phyloP scores from a whole-genome alignment of 2,888 invertebrate species.

The Prostheceraeus crozeri region DNA sequence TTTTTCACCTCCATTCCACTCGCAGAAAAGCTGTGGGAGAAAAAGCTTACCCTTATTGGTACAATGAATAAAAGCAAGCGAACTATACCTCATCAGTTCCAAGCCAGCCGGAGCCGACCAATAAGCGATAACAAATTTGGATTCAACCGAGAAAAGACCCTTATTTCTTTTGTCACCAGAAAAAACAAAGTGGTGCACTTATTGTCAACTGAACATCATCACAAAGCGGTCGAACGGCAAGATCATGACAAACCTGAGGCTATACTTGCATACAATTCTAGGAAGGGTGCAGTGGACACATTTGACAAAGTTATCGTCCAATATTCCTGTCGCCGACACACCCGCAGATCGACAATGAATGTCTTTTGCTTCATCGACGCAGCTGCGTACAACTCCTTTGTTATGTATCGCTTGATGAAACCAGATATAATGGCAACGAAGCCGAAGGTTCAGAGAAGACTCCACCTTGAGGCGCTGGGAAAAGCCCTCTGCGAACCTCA shows the following conservation, averaged over 20 bases:
- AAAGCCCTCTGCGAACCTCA: slow-evolving; percentile 21
- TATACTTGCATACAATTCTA: slow-evolving; percentile 13
- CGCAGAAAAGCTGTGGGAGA: slow-evolving; percentile 17
- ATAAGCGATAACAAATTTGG: slow-evolving; percentile 14
- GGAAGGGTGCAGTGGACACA: slow-evolving; percentile 9
- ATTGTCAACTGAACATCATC: slow-evolving; percentile 4
- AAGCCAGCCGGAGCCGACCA: not conserved
- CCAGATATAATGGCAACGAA: slow-evolving; percentile 2
- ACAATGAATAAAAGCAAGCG: not conserved
- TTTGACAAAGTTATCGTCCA: slow-evolving; percentile 18
- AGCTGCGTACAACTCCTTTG: too few relatives aligned
- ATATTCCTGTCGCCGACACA: slow-evolving; percentile 20
- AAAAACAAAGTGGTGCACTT: not conserved
- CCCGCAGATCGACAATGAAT: slow-evolving; percentile 3
- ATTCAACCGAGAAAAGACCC: slow-evolving; percentile 2
- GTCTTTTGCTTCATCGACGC: slow-evolving; percentile 21
- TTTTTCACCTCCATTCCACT: slow-evolving; percentile 4
- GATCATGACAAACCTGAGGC: slow-evolving; percentile 1
- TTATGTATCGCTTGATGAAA: too few relatives aligned
- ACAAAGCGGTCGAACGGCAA: not conserved
- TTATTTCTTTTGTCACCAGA: too few relatives aligned
- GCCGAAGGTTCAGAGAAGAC: not conserved
- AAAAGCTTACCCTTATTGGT: slow-evolving; percentile 2
- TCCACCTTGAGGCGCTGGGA: slow-evolving; percentile 18
- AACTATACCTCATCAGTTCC: slow-evolving; percentile 16